Evolutionary conservation across 2,797 vertebrate genomes (phyloP).

Genomic region (Peromyscus eremicus): DNA sequence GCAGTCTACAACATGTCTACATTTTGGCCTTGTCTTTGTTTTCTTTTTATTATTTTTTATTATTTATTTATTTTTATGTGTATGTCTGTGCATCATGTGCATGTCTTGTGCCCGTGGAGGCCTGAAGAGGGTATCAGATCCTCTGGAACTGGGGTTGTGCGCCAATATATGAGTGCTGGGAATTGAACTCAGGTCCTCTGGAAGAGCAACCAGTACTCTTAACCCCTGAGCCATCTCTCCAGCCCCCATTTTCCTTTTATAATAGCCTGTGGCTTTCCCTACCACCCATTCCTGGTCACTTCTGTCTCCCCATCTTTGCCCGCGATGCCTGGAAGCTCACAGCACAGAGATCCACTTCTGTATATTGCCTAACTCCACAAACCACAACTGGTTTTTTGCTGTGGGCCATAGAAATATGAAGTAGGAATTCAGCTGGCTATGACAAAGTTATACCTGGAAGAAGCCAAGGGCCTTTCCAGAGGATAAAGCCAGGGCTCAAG

Average conservation of each 20-base stretch:
- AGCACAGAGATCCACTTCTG: not conserved
- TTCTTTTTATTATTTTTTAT: not conserved
- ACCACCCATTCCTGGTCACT: not conserved
- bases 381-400: not conserved
- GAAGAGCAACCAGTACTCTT: not conserved
- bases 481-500: too few species aligned
- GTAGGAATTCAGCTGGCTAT: too few species aligned
- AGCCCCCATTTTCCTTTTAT: not conserved
- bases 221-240: not conserved
- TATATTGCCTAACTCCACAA: not conserved
- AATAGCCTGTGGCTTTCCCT: not conserved
- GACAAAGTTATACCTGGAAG: too few species aligned
- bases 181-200: not conserved
- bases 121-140: not conserved
- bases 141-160: not conserved
- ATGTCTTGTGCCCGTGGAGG: not conserved
- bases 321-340: not conserved
- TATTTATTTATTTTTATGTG: not conserved
- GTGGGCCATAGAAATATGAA: too few species aligned
- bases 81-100: not conserved
- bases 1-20: not conserved
- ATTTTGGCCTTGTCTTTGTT: not conserved
- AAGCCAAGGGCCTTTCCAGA: too few species aligned
- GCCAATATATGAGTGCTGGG: too few species aligned
- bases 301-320: not conserved